Percentiles rank a stretch among this genome's conserved stretches.
Evolutionary conservation across 2,113 vertebrate species (phyloP).

Genomic region (Boleophthalmus pectinirostris): DNA sequence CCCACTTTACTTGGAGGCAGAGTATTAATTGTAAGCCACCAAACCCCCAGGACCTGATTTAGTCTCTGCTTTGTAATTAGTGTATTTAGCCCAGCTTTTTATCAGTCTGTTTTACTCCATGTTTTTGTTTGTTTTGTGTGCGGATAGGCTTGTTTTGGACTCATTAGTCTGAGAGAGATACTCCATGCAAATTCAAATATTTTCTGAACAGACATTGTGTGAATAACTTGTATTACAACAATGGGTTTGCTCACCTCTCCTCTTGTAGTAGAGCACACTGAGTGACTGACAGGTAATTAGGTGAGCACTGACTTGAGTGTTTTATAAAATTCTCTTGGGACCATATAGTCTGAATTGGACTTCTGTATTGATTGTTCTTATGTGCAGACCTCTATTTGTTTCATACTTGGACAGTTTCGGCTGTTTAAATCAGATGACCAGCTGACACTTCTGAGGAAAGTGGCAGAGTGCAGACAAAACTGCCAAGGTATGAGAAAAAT

Average conservation of each 20-base stretch:
- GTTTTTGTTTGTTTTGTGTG: not conserved
- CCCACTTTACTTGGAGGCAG: not conserved
- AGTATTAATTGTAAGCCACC: not conserved
- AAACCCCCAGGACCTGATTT: not conserved
- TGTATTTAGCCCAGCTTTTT: not conserved
- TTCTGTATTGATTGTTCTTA: no score
- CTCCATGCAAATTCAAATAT: not conserved
- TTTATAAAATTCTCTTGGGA: conserved; percentile 30
- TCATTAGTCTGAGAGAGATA: not conserved
- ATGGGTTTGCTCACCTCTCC: conserved; percentile 14
- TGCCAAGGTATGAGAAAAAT: no score
- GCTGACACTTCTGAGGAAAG: no score
- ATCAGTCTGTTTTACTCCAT: not conserved
- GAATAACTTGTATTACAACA: conserved; percentile 15
- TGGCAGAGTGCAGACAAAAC: no score
- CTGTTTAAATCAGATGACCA: no score
- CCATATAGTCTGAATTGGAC: conserved; percentile 1
- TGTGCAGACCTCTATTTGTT: no score
- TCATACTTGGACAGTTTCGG: no score
- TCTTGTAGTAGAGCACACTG: not conserved
- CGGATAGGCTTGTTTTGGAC: not conserved
- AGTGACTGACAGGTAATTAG: conserved; percentile 63
- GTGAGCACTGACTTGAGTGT: conserved; percentile 29
- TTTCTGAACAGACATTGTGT: not conserved
- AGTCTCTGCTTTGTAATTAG: not conserved